These are phyloP conservation scores for Nymphalis c-album DNA, from an alignment of 2,888 invertebrate species.

Conservation along the genomic window DNA sequence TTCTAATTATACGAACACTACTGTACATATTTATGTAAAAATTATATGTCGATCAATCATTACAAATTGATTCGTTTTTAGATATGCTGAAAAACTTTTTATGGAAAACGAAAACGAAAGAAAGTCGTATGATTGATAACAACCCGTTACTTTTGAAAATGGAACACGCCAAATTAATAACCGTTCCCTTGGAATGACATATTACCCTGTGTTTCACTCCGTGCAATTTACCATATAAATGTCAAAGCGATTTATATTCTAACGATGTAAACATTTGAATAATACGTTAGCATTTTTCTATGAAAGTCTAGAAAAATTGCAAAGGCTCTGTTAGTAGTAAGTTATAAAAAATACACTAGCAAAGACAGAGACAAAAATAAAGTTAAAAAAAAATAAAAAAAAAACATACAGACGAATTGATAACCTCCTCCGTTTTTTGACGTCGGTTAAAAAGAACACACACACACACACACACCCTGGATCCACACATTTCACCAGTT, in stretches of 20 bases:
- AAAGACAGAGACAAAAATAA: too few relatives aligned
- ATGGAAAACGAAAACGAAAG: conserved; percentile 23
- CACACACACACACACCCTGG: too few relatives aligned
- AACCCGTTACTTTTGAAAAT: conserved; percentile 21
- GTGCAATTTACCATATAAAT: conserved; percentile 4
- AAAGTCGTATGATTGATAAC: conserved; percentile 30
- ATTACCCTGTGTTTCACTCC: conserved; percentile 12
- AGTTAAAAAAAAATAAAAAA: too few relatives aligned
- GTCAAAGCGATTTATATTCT: not conserved
- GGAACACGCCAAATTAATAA: conserved; percentile 20
- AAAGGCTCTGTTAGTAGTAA: not conserved
- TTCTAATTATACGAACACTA: too few relatives aligned
- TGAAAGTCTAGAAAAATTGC: not conserved
- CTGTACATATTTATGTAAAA: not conserved
- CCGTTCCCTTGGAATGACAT: conserved; percentile 19
- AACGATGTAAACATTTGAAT: not conserved
- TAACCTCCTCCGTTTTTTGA: too few relatives aligned
- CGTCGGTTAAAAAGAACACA: too few relatives aligned
- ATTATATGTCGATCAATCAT: conserved; percentile 15
- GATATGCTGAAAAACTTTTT: conserved; percentile 20
- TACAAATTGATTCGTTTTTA: conserved; percentile 6
- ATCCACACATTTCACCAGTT: too few relatives aligned
- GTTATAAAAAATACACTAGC: too few relatives aligned
- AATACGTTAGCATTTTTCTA: not conserved
- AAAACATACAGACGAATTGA: too few relatives aligned